phyloP scores from a whole-genome alignment of 23 tunicate species.

The Ciona savignyi region DNA sequence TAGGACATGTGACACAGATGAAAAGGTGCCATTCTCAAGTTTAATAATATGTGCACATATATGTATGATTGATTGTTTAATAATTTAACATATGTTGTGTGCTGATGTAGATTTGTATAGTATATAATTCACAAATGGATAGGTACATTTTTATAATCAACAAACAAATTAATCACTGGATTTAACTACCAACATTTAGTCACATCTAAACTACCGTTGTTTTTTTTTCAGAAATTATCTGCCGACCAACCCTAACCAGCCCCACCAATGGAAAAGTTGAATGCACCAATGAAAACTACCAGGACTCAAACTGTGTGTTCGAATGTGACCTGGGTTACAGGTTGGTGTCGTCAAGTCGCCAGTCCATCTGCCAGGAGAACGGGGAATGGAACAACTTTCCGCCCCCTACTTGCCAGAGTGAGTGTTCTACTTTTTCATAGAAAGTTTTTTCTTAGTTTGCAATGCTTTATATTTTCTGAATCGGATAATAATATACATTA shows the following conservation, averaged over 20 bases:
- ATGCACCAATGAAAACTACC: slow-evolving; percentile 42
- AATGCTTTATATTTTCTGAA: no score
- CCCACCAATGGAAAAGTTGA: slow-evolving; percentile 42
- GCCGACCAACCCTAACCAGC: slow-evolving; percentile 26
- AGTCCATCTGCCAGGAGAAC: slow-evolving; percentile 21
- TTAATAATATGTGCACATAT: no score
- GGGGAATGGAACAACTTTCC: slow-evolving; percentile 36
- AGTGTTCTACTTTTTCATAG: no score
- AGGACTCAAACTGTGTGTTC: slow-evolving; percentile 56
- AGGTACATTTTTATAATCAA: no score
- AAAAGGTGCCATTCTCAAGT: no score
- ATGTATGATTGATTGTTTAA: no score
- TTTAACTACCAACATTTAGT: not conserved
- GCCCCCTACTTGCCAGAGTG: slow-evolving; percentile 30
- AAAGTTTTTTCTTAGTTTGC: no score
- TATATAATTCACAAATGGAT: no score
- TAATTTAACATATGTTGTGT: no score
- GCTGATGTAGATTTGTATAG: no score
- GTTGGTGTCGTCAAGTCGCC: not conserved
- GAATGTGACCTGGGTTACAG: slow-evolving; percentile 47
- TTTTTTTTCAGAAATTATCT: slow-evolving; percentile 43
- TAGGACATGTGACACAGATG: not conserved
- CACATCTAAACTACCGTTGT: not conserved
- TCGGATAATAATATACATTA: no score
- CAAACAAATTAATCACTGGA: no score